These are phyloP conservation scores for Spodoptera exigua DNA, from an alignment of 2,888 invertebrate genomes.

Conservation along the genomic window DNA sequence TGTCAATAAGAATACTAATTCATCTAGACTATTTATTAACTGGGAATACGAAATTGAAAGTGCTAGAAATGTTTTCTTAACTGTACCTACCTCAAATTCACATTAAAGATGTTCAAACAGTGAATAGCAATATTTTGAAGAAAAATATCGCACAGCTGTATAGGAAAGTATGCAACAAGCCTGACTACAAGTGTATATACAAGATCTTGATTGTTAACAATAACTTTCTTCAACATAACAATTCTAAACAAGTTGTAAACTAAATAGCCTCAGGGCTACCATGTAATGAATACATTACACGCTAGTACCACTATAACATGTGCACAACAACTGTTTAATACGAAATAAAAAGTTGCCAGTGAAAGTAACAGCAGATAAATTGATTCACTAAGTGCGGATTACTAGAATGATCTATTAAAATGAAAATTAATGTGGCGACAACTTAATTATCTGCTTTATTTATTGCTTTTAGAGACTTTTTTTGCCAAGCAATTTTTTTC, in stretches of 20 bases:
- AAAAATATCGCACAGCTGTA: slow-evolving; percentile 9
- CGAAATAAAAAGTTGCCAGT: slow-evolving; percentile 31
- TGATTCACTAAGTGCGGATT: slow-evolving; percentile 28
- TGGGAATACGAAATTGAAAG: too few relatives aligned
- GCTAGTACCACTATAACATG: slow-evolving; percentile 9
- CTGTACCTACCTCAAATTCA: too few relatives aligned
- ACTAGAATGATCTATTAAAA: slow-evolving; percentile 11
- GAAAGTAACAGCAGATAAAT: neutral
- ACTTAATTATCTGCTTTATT: slow-evolving; percentile 17
- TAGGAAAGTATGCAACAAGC: slow-evolving; percentile 31
- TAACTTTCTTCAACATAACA: slow-evolving; percentile 39
- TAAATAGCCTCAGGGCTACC: slow-evolving; percentile 29
- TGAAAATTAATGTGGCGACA: slow-evolving; percentile 5
- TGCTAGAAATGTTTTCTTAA: too few relatives aligned
- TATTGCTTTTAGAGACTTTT: neutral
- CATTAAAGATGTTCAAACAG: too few relatives aligned
- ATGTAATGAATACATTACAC: slow-evolving; percentile 31
- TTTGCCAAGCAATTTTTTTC: too few relatives aligned
- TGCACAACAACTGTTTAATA: slow-evolving; percentile 21
- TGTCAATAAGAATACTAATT: too few relatives aligned
- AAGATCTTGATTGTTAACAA: slow-evolving; percentile 33
- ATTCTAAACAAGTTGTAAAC: slow-evolving; percentile 25
- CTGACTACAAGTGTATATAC: slow-evolving; percentile 6
- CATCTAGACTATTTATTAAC: too few relatives aligned
- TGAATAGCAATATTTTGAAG: too few relatives aligned